Conservation (phyloP, 2,113 vertebrate genomes). For the Bubalus kerabau region DNA sequence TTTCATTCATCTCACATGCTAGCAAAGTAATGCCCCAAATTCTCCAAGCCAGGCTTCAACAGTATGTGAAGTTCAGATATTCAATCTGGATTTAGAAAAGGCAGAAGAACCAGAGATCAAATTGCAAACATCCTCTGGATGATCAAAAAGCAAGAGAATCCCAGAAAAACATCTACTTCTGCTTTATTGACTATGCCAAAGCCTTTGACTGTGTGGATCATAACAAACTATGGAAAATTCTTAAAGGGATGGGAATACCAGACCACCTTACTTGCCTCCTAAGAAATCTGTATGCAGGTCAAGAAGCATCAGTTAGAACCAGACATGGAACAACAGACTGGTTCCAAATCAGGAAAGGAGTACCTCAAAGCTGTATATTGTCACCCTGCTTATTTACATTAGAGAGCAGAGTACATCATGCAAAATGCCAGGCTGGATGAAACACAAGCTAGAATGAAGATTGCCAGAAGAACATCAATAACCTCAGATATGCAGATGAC, state of each 20-base stretch:
- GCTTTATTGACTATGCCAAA: background rate
- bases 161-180: background rate
- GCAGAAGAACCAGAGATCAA: background rate
- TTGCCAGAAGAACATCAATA: background rate
- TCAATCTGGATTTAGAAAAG: background rate
- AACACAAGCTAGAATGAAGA: background rate
- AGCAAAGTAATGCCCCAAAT: background rate
- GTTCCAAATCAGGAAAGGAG: background rate
- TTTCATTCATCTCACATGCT: background rate
- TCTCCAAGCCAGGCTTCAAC: background rate
- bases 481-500: background rate
- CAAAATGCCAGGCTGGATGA: background rate
- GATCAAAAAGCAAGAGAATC: background rate
- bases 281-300: background rate
- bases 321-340: background rate
- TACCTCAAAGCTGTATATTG: background rate
- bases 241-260: background rate
- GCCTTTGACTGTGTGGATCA: background rate
- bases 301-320: background rate
- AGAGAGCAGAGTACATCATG: background rate
- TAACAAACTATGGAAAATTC: background rate
- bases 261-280: background rate
- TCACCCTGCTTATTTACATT: background rate
- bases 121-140: background rate
- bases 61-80: background rate